Conservation (phyloP, 2,113 vertebrate species). For the Poeciliopsis retropinna region DNA sequence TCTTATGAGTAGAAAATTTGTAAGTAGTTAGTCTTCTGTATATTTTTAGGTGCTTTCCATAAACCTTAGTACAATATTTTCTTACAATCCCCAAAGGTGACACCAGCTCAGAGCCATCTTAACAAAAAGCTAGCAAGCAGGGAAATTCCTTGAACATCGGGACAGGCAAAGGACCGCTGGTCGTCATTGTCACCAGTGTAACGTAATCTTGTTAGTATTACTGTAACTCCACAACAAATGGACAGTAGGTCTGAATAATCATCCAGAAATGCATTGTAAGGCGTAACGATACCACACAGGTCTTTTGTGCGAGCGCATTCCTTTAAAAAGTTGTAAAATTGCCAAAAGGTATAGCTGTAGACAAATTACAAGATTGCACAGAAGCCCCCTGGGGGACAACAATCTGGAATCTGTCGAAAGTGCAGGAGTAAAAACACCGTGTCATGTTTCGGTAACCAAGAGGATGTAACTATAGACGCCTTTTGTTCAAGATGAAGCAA, state of each 20-base stretch:
- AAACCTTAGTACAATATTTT: slow-evolving; percentile 37
- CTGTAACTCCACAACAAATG: slow-evolving; percentile 62
- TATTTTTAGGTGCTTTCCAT: slow-evolving; percentile 26
- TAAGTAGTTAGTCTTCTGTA: not conserved
- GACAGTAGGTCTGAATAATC: slow-evolving; percentile 55
- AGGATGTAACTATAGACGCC: slow-evolving; percentile 70
- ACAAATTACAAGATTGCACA: slow-evolving; percentile 75
- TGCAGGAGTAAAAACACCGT: slow-evolving; percentile 74
- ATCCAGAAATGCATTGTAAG: slow-evolving; percentile 62
- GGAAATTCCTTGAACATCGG: slow-evolving; percentile 78
- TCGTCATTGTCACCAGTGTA: slow-evolving; percentile 69
- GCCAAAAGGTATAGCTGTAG: slow-evolving; percentile 61
- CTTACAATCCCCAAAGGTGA: slow-evolving; percentile 54
- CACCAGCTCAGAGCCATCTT: slow-evolving; percentile 45
- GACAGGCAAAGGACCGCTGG: slow-evolving; percentile 52
- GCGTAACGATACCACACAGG: slow-evolving; percentile 57
- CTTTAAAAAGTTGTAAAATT: slow-evolving; percentile 74
- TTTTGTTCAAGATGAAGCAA: slow-evolving; percentile 67
- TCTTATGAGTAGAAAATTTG: slow-evolving; percentile 4
- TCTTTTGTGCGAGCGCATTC: slow-evolving; percentile 74
- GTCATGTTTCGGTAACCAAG: slow-evolving; percentile 79
- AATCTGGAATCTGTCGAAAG: slow-evolving; percentile 70
- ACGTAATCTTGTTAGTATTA: slow-evolving; percentile 61
- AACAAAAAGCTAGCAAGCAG: slow-evolving; percentile 57
- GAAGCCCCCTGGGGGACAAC: slow-evolving; percentile 47